phyloP scores from a whole-genome alignment of 2,888 invertebrate genomes.

The Antheraea yamamai region DNA sequence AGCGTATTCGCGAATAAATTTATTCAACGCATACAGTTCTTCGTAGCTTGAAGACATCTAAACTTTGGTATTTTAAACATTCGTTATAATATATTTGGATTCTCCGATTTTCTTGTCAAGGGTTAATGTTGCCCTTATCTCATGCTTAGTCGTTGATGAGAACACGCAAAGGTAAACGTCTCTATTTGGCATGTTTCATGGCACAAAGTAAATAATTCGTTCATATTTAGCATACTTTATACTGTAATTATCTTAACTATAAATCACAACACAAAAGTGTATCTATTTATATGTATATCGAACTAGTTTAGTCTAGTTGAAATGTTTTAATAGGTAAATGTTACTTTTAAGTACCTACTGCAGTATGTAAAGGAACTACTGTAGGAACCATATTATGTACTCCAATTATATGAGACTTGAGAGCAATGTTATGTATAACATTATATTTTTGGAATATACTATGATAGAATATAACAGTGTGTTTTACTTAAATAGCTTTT shows the following conservation, averaged over 20 bases:
- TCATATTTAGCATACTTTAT: not conserved
- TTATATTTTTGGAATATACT: conserved; percentile 80
- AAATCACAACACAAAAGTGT: conserved; percentile 19
- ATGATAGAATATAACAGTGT: conserved; percentile 53
- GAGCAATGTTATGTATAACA: conserved; percentile 72
- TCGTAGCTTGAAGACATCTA: too few species aligned
- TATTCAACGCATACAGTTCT: too few species aligned
- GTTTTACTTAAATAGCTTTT: not conserved
- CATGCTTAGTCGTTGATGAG: not conserved
- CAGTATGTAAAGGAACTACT: conserved; percentile 16
- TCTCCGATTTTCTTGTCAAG: too few species aligned
- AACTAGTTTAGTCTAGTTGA: conserved; percentile 18
- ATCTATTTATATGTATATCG: conserved; percentile 18
- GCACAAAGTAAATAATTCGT: not conserved
- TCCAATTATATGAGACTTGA: conserved; percentile 56
- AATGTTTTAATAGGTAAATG: conserved; percentile 14
- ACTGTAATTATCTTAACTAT: conserved; percentile 1
- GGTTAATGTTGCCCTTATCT: not conserved
- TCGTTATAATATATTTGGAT: too few species aligned
- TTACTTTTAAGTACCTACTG: conserved; percentile 12
- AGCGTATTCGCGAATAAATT: too few species aligned
- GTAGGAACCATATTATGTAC: conserved; percentile 9
- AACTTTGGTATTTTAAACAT: too few species aligned
- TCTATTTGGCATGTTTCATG: not conserved
- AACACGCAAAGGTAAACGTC: not conserved